Conservation (phyloP, 2,113 vertebrate genomes). For the Cairina moschata region DNA sequence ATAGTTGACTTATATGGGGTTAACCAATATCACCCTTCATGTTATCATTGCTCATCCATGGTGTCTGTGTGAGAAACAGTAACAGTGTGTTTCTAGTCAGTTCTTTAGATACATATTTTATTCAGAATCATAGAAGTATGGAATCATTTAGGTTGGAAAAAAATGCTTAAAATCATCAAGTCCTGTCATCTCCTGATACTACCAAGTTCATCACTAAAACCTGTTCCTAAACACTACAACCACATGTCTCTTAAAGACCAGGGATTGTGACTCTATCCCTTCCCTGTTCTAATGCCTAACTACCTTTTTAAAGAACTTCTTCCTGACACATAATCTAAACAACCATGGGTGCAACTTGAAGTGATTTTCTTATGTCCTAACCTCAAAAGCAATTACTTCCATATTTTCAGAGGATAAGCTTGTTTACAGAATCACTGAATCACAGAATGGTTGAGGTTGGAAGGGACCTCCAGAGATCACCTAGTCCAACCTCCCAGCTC, state of each 20-base stretch:
- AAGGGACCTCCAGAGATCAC: no score
- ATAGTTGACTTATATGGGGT: background rate
- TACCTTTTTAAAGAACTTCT: background rate
- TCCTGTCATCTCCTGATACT: background rate
- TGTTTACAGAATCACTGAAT: background rate
- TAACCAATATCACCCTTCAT: background rate
- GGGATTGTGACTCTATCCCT: background rate
- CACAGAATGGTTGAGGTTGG: no score
- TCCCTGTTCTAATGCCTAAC: background rate
- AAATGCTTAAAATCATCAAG: background rate
- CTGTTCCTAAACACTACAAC: no score
- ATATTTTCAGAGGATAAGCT: background rate
- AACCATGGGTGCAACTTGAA: background rate
- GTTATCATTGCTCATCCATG: background rate
- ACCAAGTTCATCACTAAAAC: background rate
- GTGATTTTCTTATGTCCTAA: background rate
- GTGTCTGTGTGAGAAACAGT: background rate
- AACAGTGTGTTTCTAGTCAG: background rate
- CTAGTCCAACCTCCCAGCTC: no score
- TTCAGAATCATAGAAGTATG: background rate
- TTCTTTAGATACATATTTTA: background rate
- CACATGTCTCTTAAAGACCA: background rate
- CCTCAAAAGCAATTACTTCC: background rate
- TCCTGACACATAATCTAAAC: background rate
- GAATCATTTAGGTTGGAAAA: background rate